A percentile compares a stretch with the other conserved stretches of the same genome.
These are phyloP conservation scores for Labeo catla DNA, from an alignment of 2,113 vertebrate genomes.

Conservation along the genomic window DNA sequence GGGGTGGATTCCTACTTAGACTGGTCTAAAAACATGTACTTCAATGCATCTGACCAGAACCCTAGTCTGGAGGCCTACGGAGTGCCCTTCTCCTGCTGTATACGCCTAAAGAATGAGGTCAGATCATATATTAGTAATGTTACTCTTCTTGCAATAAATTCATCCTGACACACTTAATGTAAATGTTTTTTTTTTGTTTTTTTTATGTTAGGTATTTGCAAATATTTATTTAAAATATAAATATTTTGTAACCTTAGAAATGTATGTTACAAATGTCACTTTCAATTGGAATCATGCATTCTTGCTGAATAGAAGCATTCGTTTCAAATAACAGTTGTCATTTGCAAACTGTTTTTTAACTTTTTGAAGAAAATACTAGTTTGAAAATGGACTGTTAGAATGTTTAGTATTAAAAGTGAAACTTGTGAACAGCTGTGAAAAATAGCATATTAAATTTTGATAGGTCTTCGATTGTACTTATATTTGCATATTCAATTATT, in stretches of 20 bases:
- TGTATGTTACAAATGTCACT: too few species aligned
- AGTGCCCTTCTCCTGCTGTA: slow-evolving; percentile 83
- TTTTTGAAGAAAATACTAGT: neutral
- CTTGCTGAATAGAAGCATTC: too few species aligned
- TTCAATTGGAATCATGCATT: too few species aligned
- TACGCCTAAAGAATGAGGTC: slow-evolving; percentile 72
- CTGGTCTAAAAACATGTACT: slow-evolving; percentile 82
- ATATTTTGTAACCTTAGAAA: too few species aligned
- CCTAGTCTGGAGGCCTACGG: slow-evolving; percentile 82
- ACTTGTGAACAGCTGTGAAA: too few species aligned
- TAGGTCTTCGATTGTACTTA: neutral
- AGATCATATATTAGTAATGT: neutral
- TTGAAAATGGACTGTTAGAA: neutral
- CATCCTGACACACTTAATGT: neutral
- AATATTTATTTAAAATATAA: too few species aligned
- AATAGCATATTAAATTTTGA: neutral
- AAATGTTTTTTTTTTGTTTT: neutral
- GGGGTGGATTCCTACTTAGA: slow-evolving; percentile 75
- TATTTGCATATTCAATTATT: neutral
- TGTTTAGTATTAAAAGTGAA: neutral
- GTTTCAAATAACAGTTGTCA: too few species aligned
- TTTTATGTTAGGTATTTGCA: too few species aligned
- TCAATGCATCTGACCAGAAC: slow-evolving; percentile 74
- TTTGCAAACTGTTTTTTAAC: neutral
- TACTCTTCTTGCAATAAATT: neutral